These are phyloP conservation scores for Episyrphus balteatus DNA, from an alignment of 1,140 invertebrate genomes.

Conservation along the genomic window DNA sequence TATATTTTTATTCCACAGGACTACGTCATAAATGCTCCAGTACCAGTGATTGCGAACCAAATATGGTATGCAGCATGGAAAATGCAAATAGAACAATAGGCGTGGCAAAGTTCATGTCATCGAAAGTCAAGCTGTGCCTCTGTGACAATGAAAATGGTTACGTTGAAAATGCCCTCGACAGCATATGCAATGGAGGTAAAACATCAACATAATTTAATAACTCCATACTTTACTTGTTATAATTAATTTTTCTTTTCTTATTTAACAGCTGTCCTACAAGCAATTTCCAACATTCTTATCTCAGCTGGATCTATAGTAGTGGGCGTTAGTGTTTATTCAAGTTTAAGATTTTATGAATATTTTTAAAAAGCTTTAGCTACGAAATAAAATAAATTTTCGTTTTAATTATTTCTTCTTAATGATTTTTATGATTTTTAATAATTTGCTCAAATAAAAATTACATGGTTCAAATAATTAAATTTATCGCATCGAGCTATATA, in stretches of 20 bases:
- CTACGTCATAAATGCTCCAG: conserved; percentile 42
- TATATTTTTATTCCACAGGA: conserved; percentile 25
- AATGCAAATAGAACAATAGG: conserved; percentile 41
- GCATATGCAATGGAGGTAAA: conserved; percentile 42
- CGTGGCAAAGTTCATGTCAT: conserved; percentile 26
- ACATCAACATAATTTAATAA: neutral
- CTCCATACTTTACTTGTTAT: neutral
- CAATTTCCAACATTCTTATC: conserved; percentile 4
- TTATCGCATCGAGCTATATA: no score
- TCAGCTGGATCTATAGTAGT: conserved; percentile 2
- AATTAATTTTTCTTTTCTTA: conserved; percentile 1
- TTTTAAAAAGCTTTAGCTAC: no score
- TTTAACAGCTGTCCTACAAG: conserved; percentile 5
- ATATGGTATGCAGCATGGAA: conserved; percentile 40
- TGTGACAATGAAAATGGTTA: conserved; percentile 44
- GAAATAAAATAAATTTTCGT: no score
- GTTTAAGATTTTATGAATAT: no score
- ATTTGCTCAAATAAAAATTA: no score
- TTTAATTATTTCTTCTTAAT: no score
- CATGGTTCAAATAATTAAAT: no score
- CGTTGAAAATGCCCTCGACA: conserved; percentile 38
- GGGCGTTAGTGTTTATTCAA: conserved; percentile 6
- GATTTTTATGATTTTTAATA: no score
- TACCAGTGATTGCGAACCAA: conserved; percentile 44
- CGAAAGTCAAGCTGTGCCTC: conserved; percentile 40